Evolutionary conservation across 1,140 invertebrate species (phyloP).

Genomic region (Plodia interpunctella): DNA sequence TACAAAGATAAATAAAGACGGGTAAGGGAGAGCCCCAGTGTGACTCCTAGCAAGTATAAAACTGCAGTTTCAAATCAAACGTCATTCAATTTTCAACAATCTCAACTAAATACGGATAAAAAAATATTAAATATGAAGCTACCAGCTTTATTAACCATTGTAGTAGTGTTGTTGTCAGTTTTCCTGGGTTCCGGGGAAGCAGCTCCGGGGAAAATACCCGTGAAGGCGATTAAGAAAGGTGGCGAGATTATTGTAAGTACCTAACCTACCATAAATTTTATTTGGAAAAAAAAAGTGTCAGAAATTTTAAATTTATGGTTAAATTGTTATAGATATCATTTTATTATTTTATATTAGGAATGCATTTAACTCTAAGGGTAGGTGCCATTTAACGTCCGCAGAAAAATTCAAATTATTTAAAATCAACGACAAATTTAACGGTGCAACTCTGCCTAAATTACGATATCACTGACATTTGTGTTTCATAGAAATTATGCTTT

Average conservation of each 20-base stretch:
- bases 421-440: too few relatives aligned
- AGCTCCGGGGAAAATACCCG: not conserved
- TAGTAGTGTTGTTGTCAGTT: not conserved
- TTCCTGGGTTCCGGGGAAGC: not conserved
- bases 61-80: not conserved
- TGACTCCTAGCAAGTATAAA: not conserved
- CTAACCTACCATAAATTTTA: too few relatives aligned
- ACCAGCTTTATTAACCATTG: not conserved
- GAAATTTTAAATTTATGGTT: too few relatives aligned
- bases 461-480: too few relatives aligned
- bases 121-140: not conserved
- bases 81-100: not conserved
- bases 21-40: not conserved
- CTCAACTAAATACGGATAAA: not conserved
- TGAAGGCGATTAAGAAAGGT: slow-evolving; percentile 9
- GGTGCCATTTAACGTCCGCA: too few relatives aligned
- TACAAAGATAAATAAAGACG: not conserved
- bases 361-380: too few relatives aligned
- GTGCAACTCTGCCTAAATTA: too few relatives aligned
- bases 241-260: slow-evolving; percentile 5
- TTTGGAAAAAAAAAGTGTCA: too few relatives aligned
- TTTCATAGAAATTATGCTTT: too few relatives aligned
- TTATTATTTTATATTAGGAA: too few relatives aligned
- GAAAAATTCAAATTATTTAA: too few relatives aligned
- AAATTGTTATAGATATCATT: too few relatives aligned